Evolutionary conservation across 2,888 invertebrate genomes (phyloP).

Genomic region (Lasioglossum pauxillum): DNA sequence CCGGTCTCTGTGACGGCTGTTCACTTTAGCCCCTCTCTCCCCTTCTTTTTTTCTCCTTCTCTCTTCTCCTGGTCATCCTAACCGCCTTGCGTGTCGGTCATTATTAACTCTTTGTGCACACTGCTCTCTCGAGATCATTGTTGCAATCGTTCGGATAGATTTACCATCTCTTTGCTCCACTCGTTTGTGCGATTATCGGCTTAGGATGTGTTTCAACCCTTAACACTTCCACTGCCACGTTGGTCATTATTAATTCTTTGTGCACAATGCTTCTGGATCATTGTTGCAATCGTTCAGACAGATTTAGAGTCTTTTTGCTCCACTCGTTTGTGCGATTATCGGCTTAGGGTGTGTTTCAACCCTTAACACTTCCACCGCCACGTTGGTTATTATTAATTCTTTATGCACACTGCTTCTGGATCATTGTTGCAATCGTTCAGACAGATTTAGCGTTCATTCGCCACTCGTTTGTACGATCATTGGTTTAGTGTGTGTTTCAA

Average conservation of each 20-base stretch:
- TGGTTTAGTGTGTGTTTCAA: too few relatives aligned
- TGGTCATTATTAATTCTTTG: background rate
- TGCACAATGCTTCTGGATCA: background rate
- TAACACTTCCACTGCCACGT: background rate
- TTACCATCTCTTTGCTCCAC: background rate
- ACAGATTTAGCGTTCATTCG: too few relatives aligned
- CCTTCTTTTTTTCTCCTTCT: background rate
- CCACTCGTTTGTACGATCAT: background rate
- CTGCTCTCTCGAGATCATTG: background rate
- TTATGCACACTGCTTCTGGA: background rate
- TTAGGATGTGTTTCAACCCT: too few relatives aligned
- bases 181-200: background rate
- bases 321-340: background rate
- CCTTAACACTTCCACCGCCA: background rate
- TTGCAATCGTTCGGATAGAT: background rate
- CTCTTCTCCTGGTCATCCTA: background rate
- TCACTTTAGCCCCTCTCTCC: constrained; percentile 34
- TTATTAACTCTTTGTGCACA: background rate
- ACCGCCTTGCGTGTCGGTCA: background rate
- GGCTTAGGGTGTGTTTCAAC: too few relatives aligned
- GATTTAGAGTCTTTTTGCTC: background rate
- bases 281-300: background rate
- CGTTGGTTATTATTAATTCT: background rate
- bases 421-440: background rate
- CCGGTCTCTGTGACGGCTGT: constrained; percentile 49